Evolutionary conservation across 2,888 invertebrate species (phyloP), one percentile per base, ranked within the genome.

Genomic region (Ephialtes manifestator): DNA sequence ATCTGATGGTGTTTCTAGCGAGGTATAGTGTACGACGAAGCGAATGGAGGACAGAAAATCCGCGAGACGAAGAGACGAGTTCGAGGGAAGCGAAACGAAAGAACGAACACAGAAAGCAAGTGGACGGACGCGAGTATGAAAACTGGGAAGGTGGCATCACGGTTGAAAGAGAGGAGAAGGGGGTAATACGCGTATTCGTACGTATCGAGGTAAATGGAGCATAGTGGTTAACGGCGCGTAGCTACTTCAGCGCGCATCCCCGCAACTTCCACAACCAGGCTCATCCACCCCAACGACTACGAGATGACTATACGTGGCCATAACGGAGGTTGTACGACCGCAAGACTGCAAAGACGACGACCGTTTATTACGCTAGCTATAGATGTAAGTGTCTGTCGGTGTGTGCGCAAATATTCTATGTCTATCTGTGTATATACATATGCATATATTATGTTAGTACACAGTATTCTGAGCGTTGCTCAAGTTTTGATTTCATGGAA

Each of bases 151-250:
- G 65, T 35, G 46, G 31, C 60, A 51, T 81, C 28, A 28, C 28
- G 70, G 46, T 43, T 70, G 78, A 55, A 46, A 65, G 72, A 18
- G 72, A 71, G 63, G 65, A 80, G 48, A 60, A 74, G 28, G 31
- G 67, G 63, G 71, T 85, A 88, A 87, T 90, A 85, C 87, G 87
- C 87, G 89, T 89, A 90, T 91, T 89, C 89, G 87, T 89, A 91
- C 88, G 89, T 87, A 90, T 90, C 89, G 86, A 72, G 84, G 91
- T 90, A 90, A 91, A 91, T 91, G 91, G 91, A 88, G 90, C 90
- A 87, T 88, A 79, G 77, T 63, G 90, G 86, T 87, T 89, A 90
- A 90, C 90, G 88, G 83, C 86, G 88, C 88, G 88, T 88, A 85
- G 78, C 63, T 81, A 78, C 81, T 81, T 55, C 74, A 78, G 63